These are phyloP conservation scores for Reinhardtius hippoglossoides DNA, from an alignment of 2,113 vertebrate genomes.

Conservation along the genomic window DNA sequence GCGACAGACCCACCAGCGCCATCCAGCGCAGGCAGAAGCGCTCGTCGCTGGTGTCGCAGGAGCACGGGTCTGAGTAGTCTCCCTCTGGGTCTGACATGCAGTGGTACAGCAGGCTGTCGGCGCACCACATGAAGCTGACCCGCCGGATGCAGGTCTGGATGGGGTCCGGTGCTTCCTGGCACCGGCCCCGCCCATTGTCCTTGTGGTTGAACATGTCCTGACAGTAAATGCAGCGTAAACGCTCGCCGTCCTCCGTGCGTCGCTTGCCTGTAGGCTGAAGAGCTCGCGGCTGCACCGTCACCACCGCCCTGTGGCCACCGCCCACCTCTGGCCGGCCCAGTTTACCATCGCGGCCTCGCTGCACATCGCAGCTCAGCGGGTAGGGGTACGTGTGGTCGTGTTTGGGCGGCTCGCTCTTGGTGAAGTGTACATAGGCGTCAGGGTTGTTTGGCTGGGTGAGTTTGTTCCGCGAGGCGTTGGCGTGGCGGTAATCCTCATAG, in stretches of 20 bases:
- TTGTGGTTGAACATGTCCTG: slow-evolving; percentile 93
- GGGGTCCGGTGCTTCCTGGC: slow-evolving; percentile 93
- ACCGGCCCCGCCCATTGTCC: slow-evolving; percentile 90
- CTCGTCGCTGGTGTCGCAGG: slow-evolving; percentile 94
- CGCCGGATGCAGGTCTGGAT: slow-evolving; percentile 92
- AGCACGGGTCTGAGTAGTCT: slow-evolving; percentile 96
- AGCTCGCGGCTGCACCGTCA: slow-evolving; percentile 87
- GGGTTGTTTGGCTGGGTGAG: slow-evolving; percentile 78
- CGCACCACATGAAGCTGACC: slow-evolving; percentile 97
- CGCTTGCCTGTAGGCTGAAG: slow-evolving; percentile 82
- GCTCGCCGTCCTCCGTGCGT: slow-evolving; percentile 85
- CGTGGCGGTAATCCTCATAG: slow-evolving; percentile 94
- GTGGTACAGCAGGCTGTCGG: slow-evolving; percentile 98
- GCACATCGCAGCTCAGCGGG: slow-evolving; percentile 65
- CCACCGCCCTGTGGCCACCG: slow-evolving; percentile 72
- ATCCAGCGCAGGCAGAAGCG: slow-evolving; percentile 97
- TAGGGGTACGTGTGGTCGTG: slow-evolving; percentile 92
- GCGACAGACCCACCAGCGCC: slow-evolving; percentile 92
- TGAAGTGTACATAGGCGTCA: slow-evolving; percentile 90
- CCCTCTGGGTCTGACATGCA: slow-evolving; percentile 99
- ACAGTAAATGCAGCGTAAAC: slow-evolving; percentile 92
- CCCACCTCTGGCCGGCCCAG: slow-evolving; percentile 58
- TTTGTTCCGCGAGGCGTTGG: slow-evolving; percentile 82
- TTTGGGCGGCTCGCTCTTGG: slow-evolving; percentile 90
- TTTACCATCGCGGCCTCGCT: slow-evolving; percentile 81